Percentiles rank a stretch among this genome's conserved stretches.
Evolutionary conservation across 2,113 vertebrate species (phyloP).

Genomic region (Amazona guildingii): DNA sequence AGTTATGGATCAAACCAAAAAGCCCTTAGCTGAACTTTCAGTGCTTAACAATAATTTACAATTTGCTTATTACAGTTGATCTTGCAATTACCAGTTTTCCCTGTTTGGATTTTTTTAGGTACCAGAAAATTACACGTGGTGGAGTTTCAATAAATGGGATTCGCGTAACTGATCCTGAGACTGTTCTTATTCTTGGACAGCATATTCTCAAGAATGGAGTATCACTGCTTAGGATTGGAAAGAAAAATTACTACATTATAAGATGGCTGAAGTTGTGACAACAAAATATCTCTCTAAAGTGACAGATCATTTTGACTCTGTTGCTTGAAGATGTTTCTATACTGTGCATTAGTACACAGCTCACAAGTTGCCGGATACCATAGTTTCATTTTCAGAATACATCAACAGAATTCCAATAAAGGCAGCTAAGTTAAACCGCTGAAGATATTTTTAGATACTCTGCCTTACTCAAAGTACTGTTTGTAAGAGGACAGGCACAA

Average conservation of each 20-base stretch:
- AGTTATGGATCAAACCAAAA: not conserved
- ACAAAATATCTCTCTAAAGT: not conserved
- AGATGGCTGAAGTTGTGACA: conserved; percentile 87
- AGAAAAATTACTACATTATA: conserved; percentile 92
- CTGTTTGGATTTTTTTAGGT: conserved; percentile 71
- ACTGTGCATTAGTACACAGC: not conserved
- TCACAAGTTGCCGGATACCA: not conserved
- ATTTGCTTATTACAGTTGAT: not conserved
- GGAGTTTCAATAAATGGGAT: conserved; percentile 91
- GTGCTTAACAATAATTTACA: not conserved
- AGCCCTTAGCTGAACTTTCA: not conserved
- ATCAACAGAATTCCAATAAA: not conserved
- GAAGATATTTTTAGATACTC: not conserved
- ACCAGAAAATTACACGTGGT: conserved; percentile 86
- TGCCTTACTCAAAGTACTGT: not conserved
- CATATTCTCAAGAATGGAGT: conserved; percentile 94
- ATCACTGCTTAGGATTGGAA: conserved; percentile 88
- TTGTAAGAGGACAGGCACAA: not conserved
- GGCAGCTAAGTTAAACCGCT: not conserved
- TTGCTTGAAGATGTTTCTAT: not conserved
- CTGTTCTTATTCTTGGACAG: conserved; percentile 85
- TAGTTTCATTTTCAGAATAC: not conserved
- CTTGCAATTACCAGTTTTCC: not conserved
- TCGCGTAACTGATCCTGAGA: conserved; percentile 81
- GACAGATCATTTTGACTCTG: not conserved